Evolutionary conservation across 2,888 invertebrate genomes (phyloP).

Genomic region (Hemistola chrysoprasaria): DNA sequence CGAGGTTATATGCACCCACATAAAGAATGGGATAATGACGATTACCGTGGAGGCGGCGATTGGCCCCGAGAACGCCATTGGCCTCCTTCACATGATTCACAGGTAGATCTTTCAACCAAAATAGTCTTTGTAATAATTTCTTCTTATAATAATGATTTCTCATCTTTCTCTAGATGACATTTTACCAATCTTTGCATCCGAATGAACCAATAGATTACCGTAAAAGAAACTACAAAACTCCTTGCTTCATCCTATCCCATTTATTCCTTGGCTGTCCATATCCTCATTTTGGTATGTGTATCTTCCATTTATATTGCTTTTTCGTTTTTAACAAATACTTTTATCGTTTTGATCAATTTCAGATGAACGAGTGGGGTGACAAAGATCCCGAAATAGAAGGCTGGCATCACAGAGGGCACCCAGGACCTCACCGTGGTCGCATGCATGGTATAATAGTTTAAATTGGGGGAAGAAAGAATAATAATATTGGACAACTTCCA

Average conservation of each 20-base stretch:
- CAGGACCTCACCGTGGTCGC: slow-evolving; percentile 76
- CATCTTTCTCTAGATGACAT: slow-evolving; percentile 61
- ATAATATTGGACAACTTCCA: no score
- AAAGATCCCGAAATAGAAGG: slow-evolving; percentile 73
- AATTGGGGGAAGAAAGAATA: no score
- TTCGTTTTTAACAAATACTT: slow-evolving; percentile 7
- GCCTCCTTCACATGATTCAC: slow-evolving; percentile 72
- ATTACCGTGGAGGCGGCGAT: slow-evolving; percentile 78
- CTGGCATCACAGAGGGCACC: slow-evolving; percentile 75
- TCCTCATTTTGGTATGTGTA: slow-evolving; percentile 71
- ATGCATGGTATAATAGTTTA: slow-evolving; percentile 56
- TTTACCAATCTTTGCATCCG: slow-evolving; percentile 59
- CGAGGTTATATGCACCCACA: slow-evolving; percentile 72
- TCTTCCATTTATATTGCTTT: slow-evolving; percentile 20
- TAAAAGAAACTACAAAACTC: slow-evolving; percentile 55
- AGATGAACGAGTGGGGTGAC: slow-evolving; percentile 79
- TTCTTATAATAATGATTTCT: slow-evolving; percentile 21
- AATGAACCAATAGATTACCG: slow-evolving; percentile 72
- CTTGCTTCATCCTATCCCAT: slow-evolving; percentile 74
- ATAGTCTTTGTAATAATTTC: neutral
- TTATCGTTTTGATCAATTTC: slow-evolving; percentile 25
- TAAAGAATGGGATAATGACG: slow-evolving; percentile 79
- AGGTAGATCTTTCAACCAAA: slow-evolving; percentile 44
- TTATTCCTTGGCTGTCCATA: slow-evolving; percentile 78
- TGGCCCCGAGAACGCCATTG: slow-evolving; percentile 76